Percentiles rank a stretch among this genome's conserved stretches.
Conservation (phyloP, 30 jellyfish, hydroid and myxozoan genomes). For the Morbakka virulenta region DNA sequence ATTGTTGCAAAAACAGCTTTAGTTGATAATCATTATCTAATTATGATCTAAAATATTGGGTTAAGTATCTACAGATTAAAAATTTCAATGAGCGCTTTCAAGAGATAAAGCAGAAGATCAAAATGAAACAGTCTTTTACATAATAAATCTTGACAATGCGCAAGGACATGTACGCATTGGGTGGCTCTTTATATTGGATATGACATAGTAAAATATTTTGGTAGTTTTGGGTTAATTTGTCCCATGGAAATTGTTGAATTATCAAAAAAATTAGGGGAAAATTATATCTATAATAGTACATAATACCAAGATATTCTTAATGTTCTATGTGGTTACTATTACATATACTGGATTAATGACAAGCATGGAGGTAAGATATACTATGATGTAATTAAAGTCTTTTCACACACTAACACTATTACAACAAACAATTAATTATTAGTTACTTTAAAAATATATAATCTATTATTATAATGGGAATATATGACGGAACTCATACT, state of each 20-base stretch:
- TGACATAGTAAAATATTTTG: background rate
- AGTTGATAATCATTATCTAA: constrained; percentile 2
- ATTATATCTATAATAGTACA: no score
- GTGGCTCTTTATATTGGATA: background rate
- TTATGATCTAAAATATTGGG: constrained; percentile 3
- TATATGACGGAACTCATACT: no score
- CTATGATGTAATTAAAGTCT: constrained; percentile 17
- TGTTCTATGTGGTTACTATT: no score
- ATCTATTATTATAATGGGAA: no score
- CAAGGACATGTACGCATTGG: constrained; percentile 19
- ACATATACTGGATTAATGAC: no score
- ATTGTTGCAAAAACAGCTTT: constrained; percentile 15
- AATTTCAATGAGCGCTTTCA: constrained; percentile 10
- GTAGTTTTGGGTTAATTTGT: constrained; percentile 11
- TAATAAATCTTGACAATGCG: constrained; percentile 4
- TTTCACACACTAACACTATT: background rate
- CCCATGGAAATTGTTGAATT: constrained; percentile 17
- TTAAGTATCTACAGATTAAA: constrained; percentile 8
- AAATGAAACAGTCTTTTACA: background rate
- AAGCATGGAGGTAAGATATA: no score
- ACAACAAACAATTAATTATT: constrained; percentile 2
- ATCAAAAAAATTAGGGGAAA: constrained; percentile 12
- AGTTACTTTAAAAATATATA: constrained; percentile 2
- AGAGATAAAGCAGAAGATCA: background rate
- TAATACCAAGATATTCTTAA: no score